Evolutionary conservation across 2,113 vertebrate genomes (phyloP).

Genomic region (Arvicanthis niloticus): DNA sequence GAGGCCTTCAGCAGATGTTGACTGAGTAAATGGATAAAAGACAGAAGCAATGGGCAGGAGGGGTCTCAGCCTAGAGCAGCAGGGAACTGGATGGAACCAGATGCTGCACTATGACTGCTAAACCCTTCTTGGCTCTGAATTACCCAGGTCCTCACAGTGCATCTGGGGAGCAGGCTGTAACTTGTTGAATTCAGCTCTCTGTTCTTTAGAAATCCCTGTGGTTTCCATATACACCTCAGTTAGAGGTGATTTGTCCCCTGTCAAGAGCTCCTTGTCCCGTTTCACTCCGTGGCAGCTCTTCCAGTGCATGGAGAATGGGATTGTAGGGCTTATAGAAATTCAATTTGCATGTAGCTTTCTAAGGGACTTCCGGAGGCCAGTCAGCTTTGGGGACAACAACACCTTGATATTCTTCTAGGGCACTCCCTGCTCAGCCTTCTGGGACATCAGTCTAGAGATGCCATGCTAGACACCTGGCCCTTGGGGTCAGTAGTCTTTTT

Average conservation of each 20-base stretch:
- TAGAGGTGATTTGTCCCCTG: neutral
- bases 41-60: neutral
- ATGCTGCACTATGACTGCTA: accelerated
- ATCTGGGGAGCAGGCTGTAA: neutral
- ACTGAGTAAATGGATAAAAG: neutral
- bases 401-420: neutral
- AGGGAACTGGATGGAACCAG: neutral
- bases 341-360: conserved; percentile 44
- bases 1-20: neutral
- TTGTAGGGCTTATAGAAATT: conserved; percentile 66
- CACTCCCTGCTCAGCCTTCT: neutral
- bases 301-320: conserved; percentile 25
- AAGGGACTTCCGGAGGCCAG: neutral
- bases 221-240: neutral
- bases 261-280: neutral
- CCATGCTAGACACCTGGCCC: neutral
- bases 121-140: neutral
- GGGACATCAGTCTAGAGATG: neutral
- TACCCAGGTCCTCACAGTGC: neutral
- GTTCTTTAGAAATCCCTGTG: neutral
- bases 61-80: neutral
- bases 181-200: neutral
- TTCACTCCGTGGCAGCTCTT: conserved; percentile 35
- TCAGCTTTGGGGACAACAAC: neutral
- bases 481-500: neutral